A percentile compares a stretch with the other conserved stretches of the same genome.
These are phyloP conservation scores for Drosophila birchii DNA, from an alignment of 2,888 invertebrate species.

Conservation along the genomic window DNA sequence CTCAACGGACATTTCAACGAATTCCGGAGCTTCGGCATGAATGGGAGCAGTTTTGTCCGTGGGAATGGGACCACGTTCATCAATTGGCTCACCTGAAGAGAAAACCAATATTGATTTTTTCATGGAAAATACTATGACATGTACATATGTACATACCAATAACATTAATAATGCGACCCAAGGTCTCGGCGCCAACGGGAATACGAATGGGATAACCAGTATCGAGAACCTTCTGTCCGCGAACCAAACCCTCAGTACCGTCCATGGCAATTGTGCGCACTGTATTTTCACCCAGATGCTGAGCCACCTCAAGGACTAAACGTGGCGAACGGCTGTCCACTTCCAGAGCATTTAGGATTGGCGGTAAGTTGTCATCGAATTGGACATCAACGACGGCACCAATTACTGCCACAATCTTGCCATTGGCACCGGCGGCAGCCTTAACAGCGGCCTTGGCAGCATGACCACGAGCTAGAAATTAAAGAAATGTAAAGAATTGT, in stretches of 20 bases:
- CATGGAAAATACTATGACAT: background rate
- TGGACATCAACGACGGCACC: constrained; percentile 99
- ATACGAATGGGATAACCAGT: constrained; percentile 95
- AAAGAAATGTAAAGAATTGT: background rate
- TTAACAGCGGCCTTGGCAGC: constrained; percentile 80
- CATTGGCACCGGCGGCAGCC: constrained; percentile 71
- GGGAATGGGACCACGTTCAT: constrained; percentile 94
- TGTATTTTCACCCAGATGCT: constrained; percentile 95
- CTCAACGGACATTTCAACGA: constrained; percentile 95
- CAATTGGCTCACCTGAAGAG: constrained; percentile 87
- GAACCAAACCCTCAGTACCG: constrained; percentile 95
- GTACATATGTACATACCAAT: constrained; percentile 86
- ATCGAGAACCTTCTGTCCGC: constrained; percentile 92
- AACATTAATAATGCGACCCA: constrained; percentile 97
- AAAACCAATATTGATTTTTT: background rate
- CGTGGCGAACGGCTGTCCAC: constrained; percentile 92
- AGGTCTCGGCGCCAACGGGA: constrained; percentile 95
- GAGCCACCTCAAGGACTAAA: constrained; percentile 91
- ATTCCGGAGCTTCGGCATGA: constrained; percentile 95
- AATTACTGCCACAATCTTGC: constrained; percentile 93
- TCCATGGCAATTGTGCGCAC: constrained; percentile 98
- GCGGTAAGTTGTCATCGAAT: constrained; percentile 95
- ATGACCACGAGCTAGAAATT: constrained; percentile 72
- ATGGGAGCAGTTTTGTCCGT: constrained; percentile 92
- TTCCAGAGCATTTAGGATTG: constrained; percentile 97